These are phyloP conservation scores for Spodoptera exigua DNA, from an alignment of 2,888 invertebrate species.

Conservation along the genomic window DNA sequence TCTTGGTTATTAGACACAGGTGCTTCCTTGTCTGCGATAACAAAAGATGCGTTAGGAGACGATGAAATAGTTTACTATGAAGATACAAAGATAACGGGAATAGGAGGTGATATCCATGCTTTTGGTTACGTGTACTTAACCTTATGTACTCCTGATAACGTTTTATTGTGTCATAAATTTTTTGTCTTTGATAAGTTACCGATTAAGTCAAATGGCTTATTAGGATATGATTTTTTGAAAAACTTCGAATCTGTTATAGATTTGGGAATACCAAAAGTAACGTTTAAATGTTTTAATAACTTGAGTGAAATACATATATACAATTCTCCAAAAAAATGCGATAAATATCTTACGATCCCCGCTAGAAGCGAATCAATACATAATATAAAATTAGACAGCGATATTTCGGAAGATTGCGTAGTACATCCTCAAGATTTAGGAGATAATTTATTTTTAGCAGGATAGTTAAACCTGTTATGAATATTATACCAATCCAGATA, in stretches of 20 bases:
- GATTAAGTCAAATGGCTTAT: no score
- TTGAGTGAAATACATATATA: not conserved
- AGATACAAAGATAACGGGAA: not conserved
- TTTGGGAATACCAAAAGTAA: constrained; percentile 4
- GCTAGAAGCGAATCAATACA: constrained; percentile 4
- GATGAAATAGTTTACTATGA: not conserved
- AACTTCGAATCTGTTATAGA: constrained; percentile 2
- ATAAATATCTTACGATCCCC: not conserved
- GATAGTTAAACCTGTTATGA: not conserved
- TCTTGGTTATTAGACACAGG: constrained; percentile 6
- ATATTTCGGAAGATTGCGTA: not conserved
- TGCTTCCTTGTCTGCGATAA: constrained; percentile 2
- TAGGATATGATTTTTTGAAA: constrained; percentile 23
- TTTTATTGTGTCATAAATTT: constrained; percentile 26
- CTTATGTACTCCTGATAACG: constrained; percentile 1
- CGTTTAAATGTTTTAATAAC: constrained; percentile 6
- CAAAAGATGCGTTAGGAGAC: not conserved
- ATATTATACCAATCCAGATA: constrained; percentile 1
- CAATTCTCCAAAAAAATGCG: not conserved
- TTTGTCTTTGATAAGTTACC: constrained; percentile 23
- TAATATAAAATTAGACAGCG: not conserved
- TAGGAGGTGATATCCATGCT: constrained; percentile 1
- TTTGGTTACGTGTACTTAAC: constrained; percentile 27
- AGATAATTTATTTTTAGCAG: constrained; percentile 1
- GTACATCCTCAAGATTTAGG: not conserved